Evolutionary conservation across 1,140 invertebrate species (phyloP).

Genomic region (Papilio xuthus): DNA sequence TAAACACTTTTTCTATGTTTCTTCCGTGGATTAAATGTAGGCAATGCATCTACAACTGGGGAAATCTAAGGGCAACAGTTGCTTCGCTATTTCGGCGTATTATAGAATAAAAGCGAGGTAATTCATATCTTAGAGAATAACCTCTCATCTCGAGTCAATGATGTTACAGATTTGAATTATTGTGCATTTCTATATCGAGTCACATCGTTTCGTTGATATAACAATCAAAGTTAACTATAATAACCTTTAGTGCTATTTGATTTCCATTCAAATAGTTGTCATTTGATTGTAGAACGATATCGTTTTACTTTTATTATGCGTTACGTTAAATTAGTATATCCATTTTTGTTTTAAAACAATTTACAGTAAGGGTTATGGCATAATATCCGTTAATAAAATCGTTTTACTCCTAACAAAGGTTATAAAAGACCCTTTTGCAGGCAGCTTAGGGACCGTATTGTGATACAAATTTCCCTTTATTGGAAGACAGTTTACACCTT

Average conservation of each 20-base stretch:
- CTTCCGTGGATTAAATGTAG: too few species aligned
- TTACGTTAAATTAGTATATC: neutral
- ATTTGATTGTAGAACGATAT: neutral
- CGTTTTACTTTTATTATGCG: neutral
- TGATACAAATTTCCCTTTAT: slow-evolving; percentile 13
- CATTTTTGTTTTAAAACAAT: slow-evolving; percentile 11
- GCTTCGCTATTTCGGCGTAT: too few species aligned
- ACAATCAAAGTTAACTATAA: neutral
- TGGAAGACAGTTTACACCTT: slow-evolving; percentile 11
- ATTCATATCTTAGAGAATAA: too few species aligned
- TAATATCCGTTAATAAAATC: slow-evolving; percentile 17
- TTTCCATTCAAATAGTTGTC: neutral
- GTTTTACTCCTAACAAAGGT: slow-evolving; percentile 20
- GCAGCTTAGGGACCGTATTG: neutral
- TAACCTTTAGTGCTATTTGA: neutral
- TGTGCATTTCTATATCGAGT: neutral
- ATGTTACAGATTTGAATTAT: neutral
- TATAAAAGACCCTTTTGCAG: neutral
- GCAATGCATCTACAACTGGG: too few species aligned
- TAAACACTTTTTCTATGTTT: too few species aligned
- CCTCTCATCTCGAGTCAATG: neutral
- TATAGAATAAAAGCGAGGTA: too few species aligned
- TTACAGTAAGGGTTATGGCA: neutral
- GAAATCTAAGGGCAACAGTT: too few species aligned
- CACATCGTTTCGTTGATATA: neutral